Percentiles rank a stretch among this genome's conserved stretches.
Evolutionary conservation across 2,113 vertebrate species (phyloP).

Genomic region (Machaerirhynchus nigripectus): DNA sequence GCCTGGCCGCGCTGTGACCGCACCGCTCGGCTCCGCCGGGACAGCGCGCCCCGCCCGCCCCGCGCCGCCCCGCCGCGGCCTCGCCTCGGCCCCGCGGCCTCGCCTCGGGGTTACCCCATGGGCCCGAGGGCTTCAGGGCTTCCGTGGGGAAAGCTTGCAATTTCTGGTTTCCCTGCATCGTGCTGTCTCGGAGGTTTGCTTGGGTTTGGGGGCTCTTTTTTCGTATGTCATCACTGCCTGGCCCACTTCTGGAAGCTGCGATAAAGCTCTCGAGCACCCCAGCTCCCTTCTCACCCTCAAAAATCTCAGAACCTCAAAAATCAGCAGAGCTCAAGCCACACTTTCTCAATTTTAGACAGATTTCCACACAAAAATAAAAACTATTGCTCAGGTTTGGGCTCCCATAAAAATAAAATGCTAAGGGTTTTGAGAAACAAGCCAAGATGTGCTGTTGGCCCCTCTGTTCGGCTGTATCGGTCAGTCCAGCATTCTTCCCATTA

Average conservation of each 20-base stretch:
- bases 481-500: neutral
- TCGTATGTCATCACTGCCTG: rapidly evolving
- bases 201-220: too few relatives aligned
- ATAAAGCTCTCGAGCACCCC: rapidly evolving
- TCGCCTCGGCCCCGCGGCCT: neutral
- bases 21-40: neutral
- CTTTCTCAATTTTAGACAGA: neutral
- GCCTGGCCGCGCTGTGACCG: neutral
- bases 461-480: neutral
- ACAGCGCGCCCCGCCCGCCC: neutral
- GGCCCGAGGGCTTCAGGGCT: rapidly evolving
- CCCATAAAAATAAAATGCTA: neutral
- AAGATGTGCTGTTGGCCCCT: neutral
- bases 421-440: neutral
- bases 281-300: neutral
- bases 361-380: neutral
- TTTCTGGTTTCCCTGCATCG: rapidly evolving
- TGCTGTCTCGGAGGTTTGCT: too few relatives aligned
- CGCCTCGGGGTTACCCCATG: rapidly evolving
- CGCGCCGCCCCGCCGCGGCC: neutral
- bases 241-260: too few relatives aligned
- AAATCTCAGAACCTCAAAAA: neutral
- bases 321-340: neutral
- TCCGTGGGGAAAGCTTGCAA: rapidly evolving
- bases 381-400: neutral